phyloP scores from a whole-genome alignment of 2,113 vertebrate species.

The Martes martes region DNA sequence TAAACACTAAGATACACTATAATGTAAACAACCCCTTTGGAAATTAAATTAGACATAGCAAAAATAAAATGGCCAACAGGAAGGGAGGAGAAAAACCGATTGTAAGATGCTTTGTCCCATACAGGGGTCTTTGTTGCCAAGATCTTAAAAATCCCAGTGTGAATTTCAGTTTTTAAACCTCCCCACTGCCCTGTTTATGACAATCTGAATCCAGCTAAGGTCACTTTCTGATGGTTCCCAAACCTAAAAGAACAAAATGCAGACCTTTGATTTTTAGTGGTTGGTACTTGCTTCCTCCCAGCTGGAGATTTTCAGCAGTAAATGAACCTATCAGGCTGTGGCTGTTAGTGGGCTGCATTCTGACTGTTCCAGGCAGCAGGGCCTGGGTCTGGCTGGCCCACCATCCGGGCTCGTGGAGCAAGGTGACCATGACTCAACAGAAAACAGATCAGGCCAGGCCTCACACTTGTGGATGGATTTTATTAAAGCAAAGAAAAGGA shows the following conservation, averaged over 20 bases:
- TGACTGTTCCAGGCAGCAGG: too few species aligned
- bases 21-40: neutral
- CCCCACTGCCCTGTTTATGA: neutral
- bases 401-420: too few species aligned
- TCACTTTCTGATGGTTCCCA: neutral
- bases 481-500: neutral
- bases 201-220: neutral
- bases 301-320: too few species aligned
- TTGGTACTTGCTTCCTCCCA: neutral
- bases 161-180: neutral
- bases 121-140: neutral
- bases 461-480: neutral
- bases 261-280: neutral
- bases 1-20: neutral
- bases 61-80: neutral
- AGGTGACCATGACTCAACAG: neutral
- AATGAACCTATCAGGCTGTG: neutral
- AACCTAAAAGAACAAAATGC: neutral
- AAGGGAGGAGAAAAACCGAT: neutral
- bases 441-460: neutral
- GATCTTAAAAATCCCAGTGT: neutral
- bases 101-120: neutral
- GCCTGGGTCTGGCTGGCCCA: neutral
- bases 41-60: neutral
- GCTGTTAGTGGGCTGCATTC: neutral